Percentiles rank a stretch among this genome's conserved stretches.
Conservation (phyloP, 2,113 vertebrate genomes). For the Scartelaos histophorus region DNA sequence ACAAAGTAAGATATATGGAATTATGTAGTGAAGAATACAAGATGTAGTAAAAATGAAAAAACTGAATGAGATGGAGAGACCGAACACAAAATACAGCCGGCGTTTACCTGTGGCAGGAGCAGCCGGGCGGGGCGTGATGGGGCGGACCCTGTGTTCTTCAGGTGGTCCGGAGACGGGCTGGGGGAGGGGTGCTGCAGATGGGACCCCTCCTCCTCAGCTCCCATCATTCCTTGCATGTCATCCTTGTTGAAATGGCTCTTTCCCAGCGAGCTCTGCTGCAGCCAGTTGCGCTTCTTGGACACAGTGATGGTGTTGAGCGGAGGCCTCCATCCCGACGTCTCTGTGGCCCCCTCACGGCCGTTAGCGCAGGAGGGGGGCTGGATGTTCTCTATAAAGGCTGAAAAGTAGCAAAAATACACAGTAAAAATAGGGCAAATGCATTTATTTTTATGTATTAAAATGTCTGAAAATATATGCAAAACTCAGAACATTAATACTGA, state of each 20-base stretch:
- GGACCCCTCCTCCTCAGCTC: constrained; percentile 68
- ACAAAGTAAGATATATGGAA: too few relatives aligned
- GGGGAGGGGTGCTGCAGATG: constrained; percentile 48
- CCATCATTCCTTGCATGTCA: constrained; percentile 68
- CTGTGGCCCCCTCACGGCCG: constrained; percentile 71
- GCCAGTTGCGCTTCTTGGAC: constrained; percentile 97
- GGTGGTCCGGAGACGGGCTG: constrained; percentile 64
- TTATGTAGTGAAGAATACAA: too few relatives aligned
- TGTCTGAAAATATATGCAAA: too few relatives aligned
- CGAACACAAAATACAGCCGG: too few relatives aligned
- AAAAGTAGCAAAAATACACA: constrained; percentile 13
- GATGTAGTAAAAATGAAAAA: too few relatives aligned
- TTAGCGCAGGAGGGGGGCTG: constrained; percentile 72
- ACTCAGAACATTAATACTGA: too few relatives aligned
- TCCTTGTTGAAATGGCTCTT: constrained; percentile 65
- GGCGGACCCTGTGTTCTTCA: constrained; percentile 37
- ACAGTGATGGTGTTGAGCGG: constrained; percentile 90
- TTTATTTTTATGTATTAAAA: too few relatives aligned
- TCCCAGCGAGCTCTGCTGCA: constrained; percentile 85
- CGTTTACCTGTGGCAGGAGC: constrained; percentile 54
- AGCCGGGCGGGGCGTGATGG: constrained; percentile 12
- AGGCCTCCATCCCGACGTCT: constrained; percentile 61
- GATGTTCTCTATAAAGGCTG: constrained; percentile 88
- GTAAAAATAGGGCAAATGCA: background rate
- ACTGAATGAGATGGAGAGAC: too few relatives aligned